Base-by-base conservation (phyloP, 2,888 invertebrate genomes). In the Anarsia innoxiella region DNA sequence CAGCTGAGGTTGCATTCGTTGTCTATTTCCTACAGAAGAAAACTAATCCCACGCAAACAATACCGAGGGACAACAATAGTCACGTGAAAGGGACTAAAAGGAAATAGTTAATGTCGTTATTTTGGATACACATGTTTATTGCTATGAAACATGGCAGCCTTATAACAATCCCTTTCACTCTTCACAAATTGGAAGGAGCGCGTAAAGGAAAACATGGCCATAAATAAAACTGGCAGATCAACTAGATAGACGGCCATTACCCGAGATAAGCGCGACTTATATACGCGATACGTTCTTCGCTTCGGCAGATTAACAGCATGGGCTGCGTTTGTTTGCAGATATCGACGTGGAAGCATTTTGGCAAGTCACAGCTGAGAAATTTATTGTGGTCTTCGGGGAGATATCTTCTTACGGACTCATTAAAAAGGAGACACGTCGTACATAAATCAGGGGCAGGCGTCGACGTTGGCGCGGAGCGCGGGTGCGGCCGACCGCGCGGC, bases 141-240 rank as follows among this genome's bases (percentile, higher is more conserved):
- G 72, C 73, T 74, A 80, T 77, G 78, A 82, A 82, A 79, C 78
- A 80, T 82, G 78, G 80, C 78, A 78, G 72, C 64, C 73, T 77
- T 77, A 79, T 83, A 82, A 82, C 80, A 83, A 80, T 83, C 76
- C 77, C 77, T 82, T 84, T 83, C 82, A 82, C 82, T 83, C 80
- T 80, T 78, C 79, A 77, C 82, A 84, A 84, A 83, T 83, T 80
- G 83, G 79, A 76, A 80, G 77, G 57, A 79, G 75, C 79, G 79
- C 77, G 79, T 79, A 82, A 84, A 84, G 78, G 74, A 83, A 82
- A 84, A 83, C 83, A 83, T 76, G 80, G 73, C 70, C 67, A 82
- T 84, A 84, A 84, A 84, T 82, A 80, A 83, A 82, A 82, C 73
- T 72, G 76, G 77, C 74, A 82, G 79, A 84, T 83, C 83, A 76